Conservation (phyloP, 2,797 vertebrate species). For the Hydrolagus colliei region DNA sequence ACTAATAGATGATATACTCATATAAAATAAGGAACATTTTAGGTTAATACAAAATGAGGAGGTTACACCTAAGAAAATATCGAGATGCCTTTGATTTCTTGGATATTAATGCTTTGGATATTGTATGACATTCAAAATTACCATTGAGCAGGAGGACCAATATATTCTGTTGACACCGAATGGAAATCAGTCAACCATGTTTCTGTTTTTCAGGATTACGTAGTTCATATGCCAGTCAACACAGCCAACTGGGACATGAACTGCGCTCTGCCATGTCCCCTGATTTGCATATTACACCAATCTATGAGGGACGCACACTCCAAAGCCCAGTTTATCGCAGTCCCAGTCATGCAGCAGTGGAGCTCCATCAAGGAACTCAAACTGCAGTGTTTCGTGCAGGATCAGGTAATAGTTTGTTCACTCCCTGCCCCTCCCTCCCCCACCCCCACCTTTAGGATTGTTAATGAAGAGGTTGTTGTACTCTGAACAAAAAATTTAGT, state of each 20-base stretch:
- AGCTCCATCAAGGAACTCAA: conserved; percentile 65
- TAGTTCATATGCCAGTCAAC: conserved; percentile 85
- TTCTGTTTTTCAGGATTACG: conserved; percentile 66
- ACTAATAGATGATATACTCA: neutral
- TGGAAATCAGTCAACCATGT: neutral
- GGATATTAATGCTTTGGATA: neutral
- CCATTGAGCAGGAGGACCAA: neutral
- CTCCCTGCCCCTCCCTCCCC: no score
- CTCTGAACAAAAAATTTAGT: neutral
- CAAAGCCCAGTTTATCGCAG: conserved; percentile 83
- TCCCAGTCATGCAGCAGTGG: conserved; percentile 70
- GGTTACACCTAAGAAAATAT: neutral
- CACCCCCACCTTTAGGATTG: neutral
- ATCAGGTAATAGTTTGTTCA: conserved; percentile 62
- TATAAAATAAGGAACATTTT: neutral
- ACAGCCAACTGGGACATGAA: conserved; percentile 82
- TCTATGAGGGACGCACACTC: conserved; percentile 86
- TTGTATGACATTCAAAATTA: neutral
- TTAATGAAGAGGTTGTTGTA: no score
- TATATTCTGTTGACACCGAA: neutral
- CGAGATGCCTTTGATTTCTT: neutral
- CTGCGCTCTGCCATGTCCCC: conserved; percentile 77
- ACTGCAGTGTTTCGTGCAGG: conserved; percentile 71
- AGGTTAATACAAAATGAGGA: neutral
- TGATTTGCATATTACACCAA: conserved; percentile 85